Conservation (phyloP, 2,113 vertebrate species). For the Urocynchramus pylzowi region DNA sequence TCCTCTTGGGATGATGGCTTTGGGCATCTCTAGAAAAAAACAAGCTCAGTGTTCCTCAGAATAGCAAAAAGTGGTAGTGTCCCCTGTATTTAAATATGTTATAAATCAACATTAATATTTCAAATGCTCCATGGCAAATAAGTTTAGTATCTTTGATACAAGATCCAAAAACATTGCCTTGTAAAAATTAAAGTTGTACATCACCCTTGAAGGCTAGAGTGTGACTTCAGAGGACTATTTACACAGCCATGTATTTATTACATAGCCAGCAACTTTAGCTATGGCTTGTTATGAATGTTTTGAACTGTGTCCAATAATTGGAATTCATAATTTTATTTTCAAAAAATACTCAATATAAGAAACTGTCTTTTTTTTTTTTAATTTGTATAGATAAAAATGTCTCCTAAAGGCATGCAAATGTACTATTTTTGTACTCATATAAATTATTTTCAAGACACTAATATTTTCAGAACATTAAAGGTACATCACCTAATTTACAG, state of each 20-base stretch:
- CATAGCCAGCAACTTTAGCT: neutral
- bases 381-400: neutral
- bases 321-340: neutral
- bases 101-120: neutral
- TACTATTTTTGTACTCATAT: neutral
- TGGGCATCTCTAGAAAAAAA: neutral
- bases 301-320: neutral
- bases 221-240: neutral
- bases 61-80: accelerated
- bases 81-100: neutral
- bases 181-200: neutral
- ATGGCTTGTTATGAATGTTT: neutral
- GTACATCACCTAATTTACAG: neutral
- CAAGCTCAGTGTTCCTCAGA: neutral
- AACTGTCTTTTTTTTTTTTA: neutral
- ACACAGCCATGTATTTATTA: neutral
- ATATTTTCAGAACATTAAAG: neutral
- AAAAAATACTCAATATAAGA: neutral
- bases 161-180: neutral
- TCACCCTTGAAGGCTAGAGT: neutral
- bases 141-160: neutral
- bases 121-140: neutral
- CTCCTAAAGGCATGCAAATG: neutral
- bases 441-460: neutral
- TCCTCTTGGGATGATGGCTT: neutral